Evolutionary conservation across 2,888 invertebrate genomes (phyloP).

Genomic region (Julus scanicus): DNA sequence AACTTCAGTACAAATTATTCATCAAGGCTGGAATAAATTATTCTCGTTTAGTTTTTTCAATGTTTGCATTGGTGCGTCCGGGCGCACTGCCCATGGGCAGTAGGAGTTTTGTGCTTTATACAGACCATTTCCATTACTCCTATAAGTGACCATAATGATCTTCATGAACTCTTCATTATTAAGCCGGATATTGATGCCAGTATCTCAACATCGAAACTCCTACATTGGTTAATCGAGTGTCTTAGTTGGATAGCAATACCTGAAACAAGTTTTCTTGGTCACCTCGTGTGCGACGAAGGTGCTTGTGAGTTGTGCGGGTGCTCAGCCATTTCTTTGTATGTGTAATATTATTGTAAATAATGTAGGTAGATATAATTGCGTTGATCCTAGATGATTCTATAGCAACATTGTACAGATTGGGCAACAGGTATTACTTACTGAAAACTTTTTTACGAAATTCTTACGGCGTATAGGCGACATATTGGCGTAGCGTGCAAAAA

Average conservation of each 20-base stretch:
- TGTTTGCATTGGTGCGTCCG: neutral
- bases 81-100: neutral
- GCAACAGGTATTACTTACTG: slow-evolving; percentile 37
- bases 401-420: slow-evolving; percentile 51
- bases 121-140: neutral
- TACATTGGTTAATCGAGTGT: slow-evolving; percentile 49
- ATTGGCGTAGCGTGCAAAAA: neutral
- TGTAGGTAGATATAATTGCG: slow-evolving; percentile 54
- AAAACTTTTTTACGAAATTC: neutral
- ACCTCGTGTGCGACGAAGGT: neutral
- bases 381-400: slow-evolving; percentile 50
- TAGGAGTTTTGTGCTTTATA: neutral
- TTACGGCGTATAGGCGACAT: neutral
- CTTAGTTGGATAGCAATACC: slow-evolving; percentile 55
- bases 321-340: slow-evolving; percentile 55
- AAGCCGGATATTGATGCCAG: neutral
- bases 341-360: slow-evolving; percentile 56
- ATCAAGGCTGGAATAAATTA: neutral
- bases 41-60: neutral
- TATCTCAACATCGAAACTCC: neutral
- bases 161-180: neutral
- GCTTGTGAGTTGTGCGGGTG: slow-evolving; percentile 19
- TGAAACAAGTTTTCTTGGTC: slow-evolving; percentile 22
- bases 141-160: neutral
- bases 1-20: neutral